Evolutionary conservation across 2,113 vertebrate genomes (phyloP).

Genomic region (Leucopsar rothschildi): DNA sequence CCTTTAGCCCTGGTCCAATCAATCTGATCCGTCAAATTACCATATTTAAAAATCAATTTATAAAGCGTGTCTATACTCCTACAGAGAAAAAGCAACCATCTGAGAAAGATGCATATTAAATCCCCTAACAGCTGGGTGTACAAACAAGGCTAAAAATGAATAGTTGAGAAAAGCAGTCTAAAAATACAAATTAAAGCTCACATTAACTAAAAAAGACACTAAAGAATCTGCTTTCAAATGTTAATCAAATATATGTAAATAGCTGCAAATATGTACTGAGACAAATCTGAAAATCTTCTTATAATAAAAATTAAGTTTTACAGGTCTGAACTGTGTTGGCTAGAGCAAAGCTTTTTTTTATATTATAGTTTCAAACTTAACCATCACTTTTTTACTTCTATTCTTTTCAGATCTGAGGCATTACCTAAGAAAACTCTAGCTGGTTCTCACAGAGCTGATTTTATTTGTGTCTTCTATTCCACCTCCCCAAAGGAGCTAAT

Average conservation of each 20-base stretch:
- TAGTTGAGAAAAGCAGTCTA: conserved; percentile 53
- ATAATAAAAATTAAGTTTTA: conserved; percentile 51
- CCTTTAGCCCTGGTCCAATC: background rate
- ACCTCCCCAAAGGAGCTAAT: background rate
- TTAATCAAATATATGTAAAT: conserved; percentile 69
- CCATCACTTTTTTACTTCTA: background rate
- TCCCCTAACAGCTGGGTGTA: conserved; percentile 43
- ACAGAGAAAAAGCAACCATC: conserved; percentile 41
- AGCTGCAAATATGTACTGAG: conserved; percentile 43
- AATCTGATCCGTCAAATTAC: background rate
- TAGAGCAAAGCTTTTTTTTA: background rate
- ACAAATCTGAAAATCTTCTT: conserved; percentile 56
- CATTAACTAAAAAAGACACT: conserved; percentile 59
- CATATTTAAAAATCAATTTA: conserved; percentile 47
- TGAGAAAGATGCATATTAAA: conserved; percentile 55
- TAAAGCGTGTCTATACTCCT: conserved; percentile 18
- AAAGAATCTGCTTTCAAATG: conserved; percentile 66
- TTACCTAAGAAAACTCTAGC: background rate
- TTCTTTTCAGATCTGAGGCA: background rate
- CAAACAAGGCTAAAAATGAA: conserved; percentile 61
- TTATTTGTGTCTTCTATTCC: background rate
- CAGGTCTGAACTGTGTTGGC: conserved; percentile 30
- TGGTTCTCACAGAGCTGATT: background rate
- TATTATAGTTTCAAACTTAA: background rate
- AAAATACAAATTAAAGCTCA: conserved; percentile 64